Conservation (phyloP, 2,888 invertebrate species). For the Trichopria drosophilae region DNA sequence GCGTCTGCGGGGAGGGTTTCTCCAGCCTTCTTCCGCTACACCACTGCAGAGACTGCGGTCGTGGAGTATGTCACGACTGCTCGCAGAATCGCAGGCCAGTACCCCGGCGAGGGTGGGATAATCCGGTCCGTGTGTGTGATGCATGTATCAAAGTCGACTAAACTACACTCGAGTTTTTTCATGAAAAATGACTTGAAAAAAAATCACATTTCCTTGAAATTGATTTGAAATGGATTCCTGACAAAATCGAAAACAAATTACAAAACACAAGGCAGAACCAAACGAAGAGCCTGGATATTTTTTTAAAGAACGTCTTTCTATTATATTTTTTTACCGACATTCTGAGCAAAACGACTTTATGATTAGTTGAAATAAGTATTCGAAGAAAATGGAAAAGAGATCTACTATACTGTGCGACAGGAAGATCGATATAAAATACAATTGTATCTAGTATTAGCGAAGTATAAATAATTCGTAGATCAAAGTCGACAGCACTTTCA, state of each 20-base stretch:
- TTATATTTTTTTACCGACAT: not conserved
- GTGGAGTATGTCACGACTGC: conserved; percentile 78
- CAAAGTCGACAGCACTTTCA: no score
- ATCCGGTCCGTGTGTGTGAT: conserved; percentile 75
- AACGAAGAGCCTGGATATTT: conserved; percentile 20
- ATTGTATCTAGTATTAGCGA: no score
- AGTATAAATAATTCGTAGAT: no score
- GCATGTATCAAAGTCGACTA: conserved; percentile 62
- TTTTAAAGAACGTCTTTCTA: conserved; percentile 23
- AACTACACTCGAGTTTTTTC: not conserved
- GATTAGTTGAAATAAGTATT: no score
- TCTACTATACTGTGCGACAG: no score
- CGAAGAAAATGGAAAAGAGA: no score
- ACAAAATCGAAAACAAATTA: conserved; percentile 1
- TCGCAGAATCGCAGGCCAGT: conserved; percentile 70
- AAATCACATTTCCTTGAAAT: not conserved
- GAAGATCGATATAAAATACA: no score
- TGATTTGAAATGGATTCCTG: not conserved
- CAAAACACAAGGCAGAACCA: not conserved
- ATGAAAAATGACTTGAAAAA: not conserved
- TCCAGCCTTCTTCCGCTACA: conserved; percentile 50
- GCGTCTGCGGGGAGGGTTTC: conserved; percentile 68
- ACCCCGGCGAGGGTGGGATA: conserved; percentile 74
- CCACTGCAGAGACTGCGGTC: conserved; percentile 71
- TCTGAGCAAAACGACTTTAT: no score